phyloP scores from a whole-genome alignment of 2,888 invertebrate species.

The Amiota communis region DNA sequence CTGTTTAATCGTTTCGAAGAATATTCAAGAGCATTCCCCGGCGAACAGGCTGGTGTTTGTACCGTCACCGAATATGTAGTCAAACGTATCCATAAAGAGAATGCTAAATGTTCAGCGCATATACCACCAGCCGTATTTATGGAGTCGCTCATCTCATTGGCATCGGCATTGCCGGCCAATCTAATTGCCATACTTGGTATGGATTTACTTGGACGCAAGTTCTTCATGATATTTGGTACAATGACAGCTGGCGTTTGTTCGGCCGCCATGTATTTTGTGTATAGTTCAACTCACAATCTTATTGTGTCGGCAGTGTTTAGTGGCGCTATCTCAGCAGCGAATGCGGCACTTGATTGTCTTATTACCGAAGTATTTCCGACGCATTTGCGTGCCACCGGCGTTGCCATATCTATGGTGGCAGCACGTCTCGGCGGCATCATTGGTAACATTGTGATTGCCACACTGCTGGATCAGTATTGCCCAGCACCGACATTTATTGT shows the following conservation, averaged over 20 bases:
- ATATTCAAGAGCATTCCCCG: conserved; percentile 80
- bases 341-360: conserved; percentile 92
- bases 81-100: conserved; percentile 76
- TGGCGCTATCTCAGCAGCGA: conserved; percentile 90
- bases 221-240: conserved; percentile 84
- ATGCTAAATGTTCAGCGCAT: conserved; percentile 78
- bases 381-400: conserved; percentile 90
- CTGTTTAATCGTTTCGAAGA: conserved; percentile 92
- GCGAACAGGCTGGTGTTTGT: conserved; percentile 80
- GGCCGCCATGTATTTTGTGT: conserved; percentile 88
- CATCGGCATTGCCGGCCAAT: conserved; percentile 89
- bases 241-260: conserved; percentile 88
- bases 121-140: conserved; percentile 87
- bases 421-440: conserved; percentile 91
- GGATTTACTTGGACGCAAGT: conserved; percentile 88
- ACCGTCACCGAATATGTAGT: conserved; percentile 85
- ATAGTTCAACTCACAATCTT: conserved; percentile 87
- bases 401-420: conserved; percentile 92
- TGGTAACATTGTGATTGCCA: conserved; percentile 84
- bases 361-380: conserved; percentile 96
- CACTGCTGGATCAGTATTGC: conserved; percentile 89
- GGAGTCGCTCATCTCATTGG: conserved; percentile 90
- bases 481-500: conserved; percentile 94
- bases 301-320: conserved; percentile 89
- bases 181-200: conserved; percentile 86